phyloP scores from a whole-genome alignment of 2,113 vertebrate genomes.

The Thunnus thynnus region DNA sequence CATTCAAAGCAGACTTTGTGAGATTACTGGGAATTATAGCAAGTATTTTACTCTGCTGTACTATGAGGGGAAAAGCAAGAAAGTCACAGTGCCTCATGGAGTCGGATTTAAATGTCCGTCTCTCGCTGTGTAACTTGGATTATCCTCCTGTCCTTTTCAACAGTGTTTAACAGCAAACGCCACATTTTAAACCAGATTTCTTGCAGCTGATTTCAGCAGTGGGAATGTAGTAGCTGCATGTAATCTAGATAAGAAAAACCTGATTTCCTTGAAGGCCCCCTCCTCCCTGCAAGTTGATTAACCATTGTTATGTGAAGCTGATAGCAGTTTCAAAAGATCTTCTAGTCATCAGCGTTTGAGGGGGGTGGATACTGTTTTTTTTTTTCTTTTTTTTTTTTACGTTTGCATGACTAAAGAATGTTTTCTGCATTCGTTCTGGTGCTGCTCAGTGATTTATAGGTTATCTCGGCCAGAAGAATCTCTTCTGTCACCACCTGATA shows the following conservation, averaged over 20 bases:
- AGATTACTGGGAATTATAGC: conserved; percentile 70
- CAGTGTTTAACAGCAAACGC: too few relatives aligned
- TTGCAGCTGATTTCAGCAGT: conserved; percentile 35
- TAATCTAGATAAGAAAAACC: conserved; percentile 76
- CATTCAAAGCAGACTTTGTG: conserved; percentile 67
- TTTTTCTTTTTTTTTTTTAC: not conserved
- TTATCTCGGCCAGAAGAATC: conserved; percentile 62
- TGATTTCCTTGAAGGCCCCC: conserved; percentile 68
- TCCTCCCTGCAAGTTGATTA: conserved; percentile 62
- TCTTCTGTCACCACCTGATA: conserved; percentile 66
- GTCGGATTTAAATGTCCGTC: conserved; percentile 7
- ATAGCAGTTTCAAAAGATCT: conserved; percentile 64
- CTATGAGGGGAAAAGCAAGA: conserved; percentile 17
- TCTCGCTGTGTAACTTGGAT: not conserved
- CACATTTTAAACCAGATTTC: conserved; percentile 33
- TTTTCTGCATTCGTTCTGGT: conserved; percentile 58
- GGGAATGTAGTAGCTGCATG: conserved; percentile 61
- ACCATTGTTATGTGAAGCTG: conserved; percentile 73
- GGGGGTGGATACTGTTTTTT: not conserved
- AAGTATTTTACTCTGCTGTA: conserved; percentile 49
- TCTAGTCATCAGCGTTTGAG: conserved; percentile 14
- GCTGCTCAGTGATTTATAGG: conserved; percentile 54
- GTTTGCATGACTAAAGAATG: conserved; percentile 57
- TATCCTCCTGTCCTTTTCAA: too few relatives aligned
- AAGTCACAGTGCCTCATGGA: not conserved